Evolutionary conservation across 1,140 invertebrate genomes (phyloP), one percentile per base, ranked within the genome.

Genomic region (Drosophila persimilis): DNA sequence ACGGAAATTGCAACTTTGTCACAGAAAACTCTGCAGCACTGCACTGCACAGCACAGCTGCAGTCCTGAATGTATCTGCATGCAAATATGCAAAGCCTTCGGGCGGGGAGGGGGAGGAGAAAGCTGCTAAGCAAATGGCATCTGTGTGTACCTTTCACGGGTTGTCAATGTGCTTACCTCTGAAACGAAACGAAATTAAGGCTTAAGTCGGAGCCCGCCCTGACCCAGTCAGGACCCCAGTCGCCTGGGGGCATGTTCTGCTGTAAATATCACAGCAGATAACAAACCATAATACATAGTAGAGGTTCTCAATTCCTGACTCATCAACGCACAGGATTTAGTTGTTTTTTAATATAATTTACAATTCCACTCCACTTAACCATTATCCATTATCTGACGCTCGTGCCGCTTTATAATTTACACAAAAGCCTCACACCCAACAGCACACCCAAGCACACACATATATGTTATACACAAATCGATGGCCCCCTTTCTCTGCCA

Each of bases 1-100:
- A 88, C 65, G 74, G 56, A 86, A 83, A 88, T 72, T 88, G 70
- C 71, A 63, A 73, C 70, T 80, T 79, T 73, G 66, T 65, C 65
- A 17, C 44, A 77, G 67, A 66, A 70, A 45, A 53, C 20, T 45
- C 41, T 39, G n/a, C 39, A 31, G 41, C 45, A 60, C 24, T 55
- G 44, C 26, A 26, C 35, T 44, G 46, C 56, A 35, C 31, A 60
- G 51, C 61, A 53, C 63, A 39, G 59, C 57, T 67, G 52, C 59
- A 57, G 57, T 22, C 35, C 35, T 31, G 45, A 20, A 61, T 74
- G 52, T 45, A 22, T 80, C 51, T 50, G 58, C 64, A 77, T 67
- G 77, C 64, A 77, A 80, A 85, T 86, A 86, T 80, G 77, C 73
- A 77, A 86, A 77, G 73, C 77, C 48, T 63, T 43, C 4, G 17